Evolutionary conservation across 2,797 vertebrate species (phyloP).

Genomic region (Petrocephalus sullivani): DNA sequence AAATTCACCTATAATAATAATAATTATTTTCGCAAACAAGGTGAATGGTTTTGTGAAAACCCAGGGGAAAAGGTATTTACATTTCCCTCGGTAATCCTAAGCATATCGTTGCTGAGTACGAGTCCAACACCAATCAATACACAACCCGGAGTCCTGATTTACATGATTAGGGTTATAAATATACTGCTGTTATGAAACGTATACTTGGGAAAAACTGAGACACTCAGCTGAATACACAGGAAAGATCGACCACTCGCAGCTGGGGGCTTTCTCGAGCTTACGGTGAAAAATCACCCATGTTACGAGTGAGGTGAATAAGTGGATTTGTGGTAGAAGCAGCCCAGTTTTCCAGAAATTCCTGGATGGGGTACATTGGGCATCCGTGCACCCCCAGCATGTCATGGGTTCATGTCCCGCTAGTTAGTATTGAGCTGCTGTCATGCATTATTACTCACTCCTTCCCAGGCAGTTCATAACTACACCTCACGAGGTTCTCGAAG

Average conservation of each 20-base stretch:
- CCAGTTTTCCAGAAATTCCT: background rate
- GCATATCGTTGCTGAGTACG: background rate
- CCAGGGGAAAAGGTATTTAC: background rate
- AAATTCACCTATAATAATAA: background rate
- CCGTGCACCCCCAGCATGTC: background rate
- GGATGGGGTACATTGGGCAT: background rate
- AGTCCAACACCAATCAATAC: background rate
- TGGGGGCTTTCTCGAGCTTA: background rate
- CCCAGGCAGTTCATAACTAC: background rate
- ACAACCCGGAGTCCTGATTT: constrained; percentile 1
- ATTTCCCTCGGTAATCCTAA: background rate
- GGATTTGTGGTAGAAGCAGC: background rate
- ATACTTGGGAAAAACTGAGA: background rate
- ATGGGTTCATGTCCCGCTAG: background rate
- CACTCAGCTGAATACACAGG: background rate
- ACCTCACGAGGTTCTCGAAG: background rate
- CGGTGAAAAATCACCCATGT: background rate
- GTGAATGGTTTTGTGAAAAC: background rate
- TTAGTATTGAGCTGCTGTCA: background rate
- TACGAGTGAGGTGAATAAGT: background rate
- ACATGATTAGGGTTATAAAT: constrained; percentile 3
- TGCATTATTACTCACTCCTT: background rate
- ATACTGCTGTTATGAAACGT: background rate
- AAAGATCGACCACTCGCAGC: background rate
- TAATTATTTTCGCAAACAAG: background rate